A percentile compares a stretch with the other conserved stretches of the same genome.
phyloP scores from a whole-genome alignment of 92 coral and sea anemone species.

The Epizoanthus rinbou region DNA sequence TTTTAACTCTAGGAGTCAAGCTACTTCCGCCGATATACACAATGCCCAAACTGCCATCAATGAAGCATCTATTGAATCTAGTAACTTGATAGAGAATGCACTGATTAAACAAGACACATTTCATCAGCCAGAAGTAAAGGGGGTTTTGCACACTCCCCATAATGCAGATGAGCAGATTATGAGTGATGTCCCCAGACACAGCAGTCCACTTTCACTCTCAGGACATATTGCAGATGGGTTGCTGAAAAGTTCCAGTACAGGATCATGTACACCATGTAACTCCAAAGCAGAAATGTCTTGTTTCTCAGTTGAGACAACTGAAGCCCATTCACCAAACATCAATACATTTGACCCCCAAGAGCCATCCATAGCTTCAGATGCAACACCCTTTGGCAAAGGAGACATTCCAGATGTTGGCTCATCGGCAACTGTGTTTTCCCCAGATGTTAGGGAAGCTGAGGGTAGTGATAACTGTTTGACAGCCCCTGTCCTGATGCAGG shows the following conservation, averaged over 20 bases:
- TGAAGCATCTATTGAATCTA: neutral
- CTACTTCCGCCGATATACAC: neutral
- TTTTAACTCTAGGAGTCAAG: neutral
- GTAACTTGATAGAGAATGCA: neutral
- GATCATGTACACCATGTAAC: neutral
- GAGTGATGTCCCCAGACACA: neutral
- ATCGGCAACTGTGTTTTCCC: neutral
- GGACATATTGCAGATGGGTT: neutral
- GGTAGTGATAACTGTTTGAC: neutral
- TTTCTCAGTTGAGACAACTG: neutral
- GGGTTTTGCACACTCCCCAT: neutral
- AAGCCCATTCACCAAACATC: neutral
- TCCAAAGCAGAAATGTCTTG: neutral
- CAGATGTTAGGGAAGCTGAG: neutral
- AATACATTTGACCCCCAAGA: constrained; percentile 39
- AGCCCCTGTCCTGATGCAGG: constrained; percentile 72
- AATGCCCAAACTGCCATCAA: neutral
- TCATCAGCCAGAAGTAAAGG: neutral
- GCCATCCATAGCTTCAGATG: constrained; percentile 69
- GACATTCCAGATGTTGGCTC: constrained; percentile 54
- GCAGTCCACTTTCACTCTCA: neutral
- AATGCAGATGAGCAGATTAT: neutral
- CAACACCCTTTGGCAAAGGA: constrained; percentile 81
- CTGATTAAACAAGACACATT: neutral
- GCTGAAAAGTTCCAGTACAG: neutral